Evolutionary conservation across 2,888 invertebrate species (phyloP).

Genomic region (Tolmerus cingulatus): DNA sequence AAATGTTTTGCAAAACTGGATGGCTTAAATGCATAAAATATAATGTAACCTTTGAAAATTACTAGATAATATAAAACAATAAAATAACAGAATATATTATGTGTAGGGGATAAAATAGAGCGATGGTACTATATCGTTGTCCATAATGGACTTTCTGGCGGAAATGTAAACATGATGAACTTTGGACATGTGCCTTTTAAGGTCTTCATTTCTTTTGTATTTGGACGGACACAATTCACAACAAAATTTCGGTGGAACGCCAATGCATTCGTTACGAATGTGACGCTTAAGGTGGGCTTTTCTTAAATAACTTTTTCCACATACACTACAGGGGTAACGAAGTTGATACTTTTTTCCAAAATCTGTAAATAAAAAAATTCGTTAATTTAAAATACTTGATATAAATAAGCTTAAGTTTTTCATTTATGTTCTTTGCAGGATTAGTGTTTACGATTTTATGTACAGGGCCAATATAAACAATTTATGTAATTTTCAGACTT

Average conservation of each 20-base stretch:
- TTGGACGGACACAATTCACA: conserved; percentile 54
- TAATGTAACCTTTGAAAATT: not conserved
- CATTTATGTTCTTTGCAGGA: not conserved
- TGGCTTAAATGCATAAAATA: not conserved
- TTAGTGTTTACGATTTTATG: not conserved
- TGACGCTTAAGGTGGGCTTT: conserved; percentile 56
- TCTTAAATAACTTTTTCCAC: conserved; percentile 56
- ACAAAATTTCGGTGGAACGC: conserved; percentile 54
- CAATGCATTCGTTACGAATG: conserved; percentile 55
- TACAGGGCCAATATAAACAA: not conserved
- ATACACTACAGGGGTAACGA: conserved; percentile 54
- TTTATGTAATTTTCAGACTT: not conserved
- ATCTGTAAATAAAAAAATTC: conserved; percentile 46
- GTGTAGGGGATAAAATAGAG: conserved; percentile 51
- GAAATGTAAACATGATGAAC: conserved; percentile 51
- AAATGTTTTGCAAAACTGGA: not conserved
- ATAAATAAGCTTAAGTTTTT: conserved; percentile 1
- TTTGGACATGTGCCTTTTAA: conserved; percentile 54
- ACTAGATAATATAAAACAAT: conserved; percentile 24
- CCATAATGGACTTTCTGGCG: conserved; percentile 37
- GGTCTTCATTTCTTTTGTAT: conserved; percentile 55
- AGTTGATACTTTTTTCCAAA: conserved; percentile 49
- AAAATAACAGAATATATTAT: conserved; percentile 44
- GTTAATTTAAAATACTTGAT: not conserved
- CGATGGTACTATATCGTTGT: conserved; percentile 50